These are phyloP conservation scores for Xanthostigma xanthostigma DNA, from an alignment of 2,888 invertebrate genomes.

Conservation along the genomic window DNA sequence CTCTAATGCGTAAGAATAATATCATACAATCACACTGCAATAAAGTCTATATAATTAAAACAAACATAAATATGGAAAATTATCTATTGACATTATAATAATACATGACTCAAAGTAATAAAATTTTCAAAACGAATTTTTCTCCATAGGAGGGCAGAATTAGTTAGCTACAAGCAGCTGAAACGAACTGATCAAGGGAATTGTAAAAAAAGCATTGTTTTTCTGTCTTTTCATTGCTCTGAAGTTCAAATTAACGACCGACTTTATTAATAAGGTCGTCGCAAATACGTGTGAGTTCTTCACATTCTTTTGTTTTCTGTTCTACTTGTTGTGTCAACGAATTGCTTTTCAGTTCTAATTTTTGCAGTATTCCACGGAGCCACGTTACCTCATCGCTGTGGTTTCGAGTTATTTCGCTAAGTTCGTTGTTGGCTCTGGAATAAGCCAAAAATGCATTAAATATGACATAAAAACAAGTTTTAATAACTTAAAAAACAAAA, in stretches of 20 bases:
- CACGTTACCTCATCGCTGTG: slow-evolving; percentile 70
- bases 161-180: no score
- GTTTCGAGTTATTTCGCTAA: slow-evolving; percentile 56
- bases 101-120: no score
- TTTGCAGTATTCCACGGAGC: slow-evolving; percentile 74
- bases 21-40: no score
- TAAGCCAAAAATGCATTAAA: slow-evolving; percentile 13
- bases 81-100: no score
- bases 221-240: no score
- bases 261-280: slow-evolving; percentile 65
- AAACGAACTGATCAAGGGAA: no score
- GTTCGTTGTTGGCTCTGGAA: slow-evolving; percentile 67
- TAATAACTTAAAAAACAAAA: not conserved
- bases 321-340: slow-evolving; percentile 75
- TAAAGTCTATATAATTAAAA: no score
- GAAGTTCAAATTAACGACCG: not conserved
- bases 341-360: slow-evolving; percentile 73
- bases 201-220: no score
- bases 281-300: slow-evolving; percentile 79
- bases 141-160: no score
- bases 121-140: no score
- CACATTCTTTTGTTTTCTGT: slow-evolving; percentile 82
- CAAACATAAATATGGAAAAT: no score
- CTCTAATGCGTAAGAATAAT: no score
- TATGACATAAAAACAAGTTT: not conserved